These are phyloP conservation scores for Panopea generosa DNA, from an alignment of 2,888 invertebrate species.

Conservation along the genomic window DNA sequence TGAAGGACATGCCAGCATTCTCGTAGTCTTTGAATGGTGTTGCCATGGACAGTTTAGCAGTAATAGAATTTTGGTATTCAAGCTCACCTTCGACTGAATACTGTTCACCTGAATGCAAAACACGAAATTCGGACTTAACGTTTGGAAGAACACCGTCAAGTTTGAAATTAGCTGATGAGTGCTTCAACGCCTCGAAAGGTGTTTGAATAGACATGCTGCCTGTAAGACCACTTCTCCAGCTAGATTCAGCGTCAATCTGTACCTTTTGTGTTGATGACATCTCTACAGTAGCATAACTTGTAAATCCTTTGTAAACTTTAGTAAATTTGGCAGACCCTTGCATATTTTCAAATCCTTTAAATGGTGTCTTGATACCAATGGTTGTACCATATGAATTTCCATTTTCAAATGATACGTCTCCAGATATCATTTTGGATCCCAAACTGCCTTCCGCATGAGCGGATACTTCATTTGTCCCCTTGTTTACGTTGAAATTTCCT, in stretches of 20 bases:
- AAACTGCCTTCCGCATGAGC: conserved; percentile 11
- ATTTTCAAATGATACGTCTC: conserved; percentile 7
- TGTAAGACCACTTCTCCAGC: conserved; percentile 11
- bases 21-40: conserved; percentile 47
- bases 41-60: conserved; percentile 12
- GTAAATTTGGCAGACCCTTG: conserved; percentile 6
- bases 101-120: conserved; percentile 10
- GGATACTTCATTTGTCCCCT: not conserved
- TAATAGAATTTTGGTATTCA: not conserved
- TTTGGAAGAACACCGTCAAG: conserved; percentile 13
- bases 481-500: conserved; percentile 15
- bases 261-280: not conserved
- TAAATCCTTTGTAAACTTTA: conserved; percentile 15
- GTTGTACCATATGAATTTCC: conserved; percentile 7
- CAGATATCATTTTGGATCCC: not conserved
- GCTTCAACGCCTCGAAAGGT: conserved; percentile 20
- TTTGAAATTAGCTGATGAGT: conserved; percentile 14
- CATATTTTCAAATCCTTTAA: conserved; percentile 27
- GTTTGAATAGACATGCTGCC: conserved; percentile 22
- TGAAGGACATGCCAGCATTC: conserved; percentile 22
- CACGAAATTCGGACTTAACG: conserved; percentile 14
- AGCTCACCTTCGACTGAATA: conserved; percentile 16
- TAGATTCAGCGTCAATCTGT: not conserved
- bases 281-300: conserved; percentile 20
- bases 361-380: conserved; percentile 22